Base-by-base conservation (phyloP, 2,113 vertebrate genomes). In the Nannospalax galili region DNA sequence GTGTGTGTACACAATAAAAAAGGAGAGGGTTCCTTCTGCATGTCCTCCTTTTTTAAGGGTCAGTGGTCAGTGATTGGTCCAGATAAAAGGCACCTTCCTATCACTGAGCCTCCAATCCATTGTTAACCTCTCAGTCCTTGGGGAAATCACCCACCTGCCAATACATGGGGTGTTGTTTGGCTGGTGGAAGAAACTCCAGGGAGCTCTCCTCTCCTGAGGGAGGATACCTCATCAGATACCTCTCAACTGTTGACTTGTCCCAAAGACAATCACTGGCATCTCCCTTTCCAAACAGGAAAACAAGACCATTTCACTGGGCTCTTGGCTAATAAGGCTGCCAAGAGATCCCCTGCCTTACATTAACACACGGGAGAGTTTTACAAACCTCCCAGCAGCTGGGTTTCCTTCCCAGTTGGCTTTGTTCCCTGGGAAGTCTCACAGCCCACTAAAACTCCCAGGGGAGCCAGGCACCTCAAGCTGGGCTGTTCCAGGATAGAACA, bases 141-240 rank as follows among this genome's bases (percentile, higher is more conserved):
- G 42, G 8, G n/a, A 14, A 6, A 45, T 37, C 62, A 86, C 35
- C 42, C 52, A 58, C 48, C 14, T 45, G 10, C 28, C 20, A 9
- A 8, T 4, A 0, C 37, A 28, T 12, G 22, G 17, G 5, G 7
- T 35, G 0, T 40, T 22, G 2, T 42, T 2, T 17, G 70, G 3
- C 35, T 42, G 48, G 60, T 1, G 7, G 30, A 6, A 19, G 24
- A 0, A 9, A 15, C 77, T 11, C 40, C 40, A 3, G 0, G 80
- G 81, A 62, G 6, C 40, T 15, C n/a, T 22, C 40, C 37, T 28
- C 58, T 35, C 30, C 17, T 35, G 16, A 8, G 35, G 40, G 56
- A 0, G 15, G 35, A 14, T 58, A 30, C 37, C 35, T 74, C 79
- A 40, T 37, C 72, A 16, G 74, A 22, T 3, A 7, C 12, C 45